Evolutionary conservation across 1,140 invertebrate genomes (phyloP), one percentile per base, ranked within the genome.

Genomic region (Brachionus manjavacas): DNA sequence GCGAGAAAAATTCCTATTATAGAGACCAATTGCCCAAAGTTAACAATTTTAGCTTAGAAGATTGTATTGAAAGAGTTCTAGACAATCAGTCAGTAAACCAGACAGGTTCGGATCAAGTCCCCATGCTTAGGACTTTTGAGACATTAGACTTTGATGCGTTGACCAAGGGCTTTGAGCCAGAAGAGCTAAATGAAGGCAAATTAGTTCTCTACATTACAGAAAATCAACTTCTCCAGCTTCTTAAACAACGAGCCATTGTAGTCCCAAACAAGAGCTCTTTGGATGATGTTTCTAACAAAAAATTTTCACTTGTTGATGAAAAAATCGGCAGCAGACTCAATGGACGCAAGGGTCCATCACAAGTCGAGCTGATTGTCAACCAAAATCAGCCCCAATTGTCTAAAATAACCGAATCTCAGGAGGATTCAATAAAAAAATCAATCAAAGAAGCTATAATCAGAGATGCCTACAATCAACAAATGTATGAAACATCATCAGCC

Each of bases 341-440:
- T 25, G 72, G 43, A n/a, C 49, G 20, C 20, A 81, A 68, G 16
- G 35, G 64, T 28, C 79, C 52, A 81, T 64, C 25, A 35, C 31
- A 81, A 81, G 79, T 81, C 43, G 79, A 81, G 28, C 39, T 81
- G 4, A n/a, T 81, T 64, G 79, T 81, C 9, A 68, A 81, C 52
- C 52, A 81, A 25, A 39, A 81, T 11, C 20, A 81, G 14, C 7
- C 31, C 23, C 31, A 72, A 39, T 39, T 72, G 9, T 72, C 68
- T 9, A 41, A 72, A 20, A 72, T 35, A 41, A 39, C 7, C 35
- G 68, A 72, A 4, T 68, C 66, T n/a, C 28, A 41, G 20, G 35
- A 72, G 23, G 31, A 60, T 9, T 20, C 4, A 20, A 9, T 9
- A 16, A 60, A 60, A 25, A 60, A 60, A 52, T 52, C 46, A 6